Conservation (phyloP, 2,797 vertebrate species). For the Rhyacichthys aspro region DNA sequence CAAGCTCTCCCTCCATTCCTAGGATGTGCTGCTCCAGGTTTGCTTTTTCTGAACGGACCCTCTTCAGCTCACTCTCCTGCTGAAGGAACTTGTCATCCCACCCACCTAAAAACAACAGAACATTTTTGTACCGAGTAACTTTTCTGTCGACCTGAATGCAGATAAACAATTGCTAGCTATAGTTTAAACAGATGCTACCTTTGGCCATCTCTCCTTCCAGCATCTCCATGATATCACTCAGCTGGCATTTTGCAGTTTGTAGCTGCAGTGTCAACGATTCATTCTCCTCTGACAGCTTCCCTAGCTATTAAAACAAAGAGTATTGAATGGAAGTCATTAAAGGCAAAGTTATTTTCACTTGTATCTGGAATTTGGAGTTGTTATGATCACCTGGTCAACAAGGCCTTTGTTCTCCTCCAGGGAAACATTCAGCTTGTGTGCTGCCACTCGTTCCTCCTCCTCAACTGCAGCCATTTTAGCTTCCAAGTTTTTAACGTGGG, state of each 20-base stretch:
- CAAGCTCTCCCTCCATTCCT: slow-evolving; percentile 78
- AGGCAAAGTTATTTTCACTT: not conserved
- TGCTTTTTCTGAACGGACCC: slow-evolving; percentile 80
- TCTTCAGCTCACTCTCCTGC: slow-evolving; percentile 78
- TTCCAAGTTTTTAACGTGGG: slow-evolving; percentile 67
- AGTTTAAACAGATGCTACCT: slow-evolving; percentile 37
- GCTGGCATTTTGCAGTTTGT: slow-evolving; percentile 69
- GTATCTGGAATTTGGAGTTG: not conserved
- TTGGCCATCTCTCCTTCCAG: slow-evolving; percentile 74
- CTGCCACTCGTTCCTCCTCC: slow-evolving; percentile 63
- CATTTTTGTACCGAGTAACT: not conserved
- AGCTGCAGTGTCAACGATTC: slow-evolving; percentile 69
- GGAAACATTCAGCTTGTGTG: slow-evolving; percentile 55
- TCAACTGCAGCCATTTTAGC: slow-evolving; percentile 62
- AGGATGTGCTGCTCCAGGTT: slow-evolving; percentile 79
- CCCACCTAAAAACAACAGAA: slow-evolving; percentile 49
- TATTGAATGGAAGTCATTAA: not conserved
- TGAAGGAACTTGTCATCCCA: slow-evolving; percentile 82
- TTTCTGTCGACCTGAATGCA: too few species aligned
- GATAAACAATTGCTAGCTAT: too few species aligned
- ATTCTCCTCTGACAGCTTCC: slow-evolving; percentile 69
- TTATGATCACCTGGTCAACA: slow-evolving; percentile 40
- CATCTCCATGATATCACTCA: slow-evolving; percentile 67
- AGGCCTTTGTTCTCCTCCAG: slow-evolving; percentile 68
- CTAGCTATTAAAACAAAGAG: slow-evolving; percentile 39